phyloP scores from a whole-genome alignment of 2,888 invertebrate genomes.

The Clanis bilineata region DNA sequence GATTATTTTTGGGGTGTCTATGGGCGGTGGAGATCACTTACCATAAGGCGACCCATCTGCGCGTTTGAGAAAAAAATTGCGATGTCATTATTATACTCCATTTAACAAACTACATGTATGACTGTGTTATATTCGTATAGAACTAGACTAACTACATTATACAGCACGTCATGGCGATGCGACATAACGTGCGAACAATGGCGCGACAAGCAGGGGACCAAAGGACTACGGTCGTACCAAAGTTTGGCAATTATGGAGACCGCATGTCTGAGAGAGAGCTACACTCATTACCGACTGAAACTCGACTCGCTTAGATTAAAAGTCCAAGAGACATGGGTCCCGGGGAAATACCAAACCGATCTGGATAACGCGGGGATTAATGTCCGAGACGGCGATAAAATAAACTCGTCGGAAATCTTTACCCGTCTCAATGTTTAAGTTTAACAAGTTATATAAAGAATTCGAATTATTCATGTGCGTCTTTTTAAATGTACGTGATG shows the following conservation, averaged over 20 bases:
- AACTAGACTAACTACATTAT: background rate
- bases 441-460: background rate
- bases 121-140: background rate
- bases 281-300: slow-evolving; percentile 77
- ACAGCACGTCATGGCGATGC: background rate
- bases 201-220: slow-evolving; percentile 67
- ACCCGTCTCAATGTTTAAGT: background rate
- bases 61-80: no score
- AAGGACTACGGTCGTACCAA: slow-evolving; percentile 63
- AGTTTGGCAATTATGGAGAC: slow-evolving; percentile 82
- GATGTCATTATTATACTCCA: slow-evolving; percentile 24
- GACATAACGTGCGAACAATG: slow-evolving; percentile 52
- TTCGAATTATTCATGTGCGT: no score
- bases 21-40: no score
- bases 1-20: no score
- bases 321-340: slow-evolving; percentile 63
- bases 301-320: slow-evolving; percentile 77
- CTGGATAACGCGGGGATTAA: slow-evolving; percentile 51
- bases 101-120: slow-evolving; percentile 15
- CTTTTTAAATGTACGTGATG: no score
- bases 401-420: background rate
- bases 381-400: slow-evolving; percentile 30
- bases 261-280: slow-evolving; percentile 79
- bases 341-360: slow-evolving; percentile 32
- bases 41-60: no score